phyloP scores from a whole-genome alignment of 2,888 invertebrate genomes.

The Rhamnusium bicolor region DNA sequence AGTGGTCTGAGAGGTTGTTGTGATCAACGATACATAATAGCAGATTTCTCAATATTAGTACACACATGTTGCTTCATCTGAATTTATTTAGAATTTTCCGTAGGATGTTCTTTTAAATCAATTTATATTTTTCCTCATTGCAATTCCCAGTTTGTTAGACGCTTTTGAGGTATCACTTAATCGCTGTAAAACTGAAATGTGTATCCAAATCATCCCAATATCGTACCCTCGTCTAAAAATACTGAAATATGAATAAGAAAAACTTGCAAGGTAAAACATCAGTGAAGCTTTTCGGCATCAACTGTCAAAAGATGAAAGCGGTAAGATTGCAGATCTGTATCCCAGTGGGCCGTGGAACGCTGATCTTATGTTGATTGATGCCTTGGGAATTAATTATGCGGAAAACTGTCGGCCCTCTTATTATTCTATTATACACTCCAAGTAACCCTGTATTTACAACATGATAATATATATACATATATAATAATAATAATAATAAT shows the following conservation, averaged over 20 bases:
- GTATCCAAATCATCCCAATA: background rate
- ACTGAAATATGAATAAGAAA: background rate
- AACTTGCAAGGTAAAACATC: background rate
- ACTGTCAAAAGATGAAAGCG: constrained; percentile 13
- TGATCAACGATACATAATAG: too few species aligned
- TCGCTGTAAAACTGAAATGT: background rate
- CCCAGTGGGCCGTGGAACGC: constrained; percentile 11
- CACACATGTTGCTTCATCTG: too few species aligned
- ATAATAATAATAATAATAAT: too few species aligned
- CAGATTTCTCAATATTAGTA: too few species aligned
- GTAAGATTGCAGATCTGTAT: background rate
- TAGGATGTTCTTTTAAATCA: too few species aligned
- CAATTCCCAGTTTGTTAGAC: too few species aligned
- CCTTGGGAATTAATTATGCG: constrained; percentile 44
- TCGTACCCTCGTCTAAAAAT: background rate
- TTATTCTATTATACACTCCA: constrained; percentile 20
- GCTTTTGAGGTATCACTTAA: background rate
- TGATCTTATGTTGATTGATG: constrained; percentile 47
- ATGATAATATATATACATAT: too few species aligned
- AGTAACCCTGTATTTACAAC: constrained; percentile 16
- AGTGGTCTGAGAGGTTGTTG: too few species aligned
- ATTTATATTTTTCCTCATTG: too few species aligned
- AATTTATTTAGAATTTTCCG: too few species aligned
- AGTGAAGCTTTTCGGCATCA: background rate
- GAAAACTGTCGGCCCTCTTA: constrained; percentile 34